These are phyloP conservation scores for Eufriesea mexicana DNA, from an alignment of 1,140 invertebrate species.

Conservation along the genomic window DNA sequence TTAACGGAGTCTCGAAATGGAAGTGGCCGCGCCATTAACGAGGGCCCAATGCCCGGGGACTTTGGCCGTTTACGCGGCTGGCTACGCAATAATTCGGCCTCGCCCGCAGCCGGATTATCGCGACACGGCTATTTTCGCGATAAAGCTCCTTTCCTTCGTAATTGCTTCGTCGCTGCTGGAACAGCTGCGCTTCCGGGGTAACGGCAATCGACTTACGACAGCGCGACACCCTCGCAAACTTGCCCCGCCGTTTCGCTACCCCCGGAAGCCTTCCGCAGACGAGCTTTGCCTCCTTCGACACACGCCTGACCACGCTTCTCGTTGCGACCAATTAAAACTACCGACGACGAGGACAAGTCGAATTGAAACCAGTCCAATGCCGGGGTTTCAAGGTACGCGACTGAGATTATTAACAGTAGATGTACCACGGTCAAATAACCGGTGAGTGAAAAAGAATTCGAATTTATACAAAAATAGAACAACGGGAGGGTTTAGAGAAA, in stretches of 20 bases:
- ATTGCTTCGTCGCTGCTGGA: slow-evolving; percentile 75
- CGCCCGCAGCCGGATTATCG: slow-evolving; percentile 76
- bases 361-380: too few relatives aligned
- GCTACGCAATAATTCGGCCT: slow-evolving; percentile 77
- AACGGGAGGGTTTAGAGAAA: too few relatives aligned
- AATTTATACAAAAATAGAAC: too few relatives aligned
- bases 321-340: not conserved
- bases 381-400: too few relatives aligned
- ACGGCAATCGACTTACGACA: slow-evolving; percentile 23
- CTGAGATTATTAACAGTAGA: too few relatives aligned
- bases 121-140: slow-evolving; percentile 75
- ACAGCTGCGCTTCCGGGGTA: slow-evolving; percentile 77
- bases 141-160: slow-evolving; percentile 79
- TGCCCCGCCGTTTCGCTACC: slow-evolving; percentile 18
- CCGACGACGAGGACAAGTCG: too few relatives aligned
- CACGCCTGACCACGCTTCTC: too few relatives aligned
- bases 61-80: slow-evolving; percentile 72
- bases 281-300: not conserved
- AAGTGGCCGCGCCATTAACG: slow-evolving; percentile 71
- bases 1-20: slow-evolving; percentile 78
- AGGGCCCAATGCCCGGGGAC: slow-evolving; percentile 59
- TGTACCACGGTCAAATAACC: too few relatives aligned
- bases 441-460: too few relatives aligned
- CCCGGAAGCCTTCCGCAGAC: not conserved
- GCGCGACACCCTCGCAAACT: slow-evolving; percentile 29